Percentiles rank a stretch among this genome's conserved stretches.
Evolutionary conservation across 2,888 invertebrate genomes (phyloP).

Genomic region (Allacma fusca): DNA sequence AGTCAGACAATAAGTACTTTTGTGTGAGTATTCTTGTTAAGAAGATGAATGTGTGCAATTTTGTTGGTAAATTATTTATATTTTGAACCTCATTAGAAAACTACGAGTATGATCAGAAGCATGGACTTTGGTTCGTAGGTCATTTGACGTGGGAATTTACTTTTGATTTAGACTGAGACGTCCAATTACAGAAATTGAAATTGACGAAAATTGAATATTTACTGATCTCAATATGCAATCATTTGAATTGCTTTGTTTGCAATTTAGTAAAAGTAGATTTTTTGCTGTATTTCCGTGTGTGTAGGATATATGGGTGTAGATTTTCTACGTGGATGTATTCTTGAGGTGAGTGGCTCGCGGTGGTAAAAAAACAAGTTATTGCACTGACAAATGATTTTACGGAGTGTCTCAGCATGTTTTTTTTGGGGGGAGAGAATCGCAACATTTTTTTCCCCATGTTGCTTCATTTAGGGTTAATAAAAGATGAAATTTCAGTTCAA

Average conservation of each 20-base stretch:
- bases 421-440: no score
- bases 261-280: background rate
- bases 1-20: no score
- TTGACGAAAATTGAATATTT: background rate
- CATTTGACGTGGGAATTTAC: conserved; percentile 8
- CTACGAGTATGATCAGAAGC: background rate
- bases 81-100: background rate
- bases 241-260: conserved; percentile 6
- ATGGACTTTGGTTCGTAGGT: background rate
- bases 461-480: no score
- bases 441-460: no score
- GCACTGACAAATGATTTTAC: background rate
- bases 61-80: background rate
- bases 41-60: no score
- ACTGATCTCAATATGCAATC: background rate
- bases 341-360: background rate
- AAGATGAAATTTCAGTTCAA: no score
- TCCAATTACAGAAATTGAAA: background rate
- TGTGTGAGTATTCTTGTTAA: no score
- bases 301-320: background rate
- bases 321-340: background rate
- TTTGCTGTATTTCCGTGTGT: background rate
- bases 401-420: background rate
- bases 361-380: background rate
- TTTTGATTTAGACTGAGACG: background rate